Base-by-base conservation (phyloP, 2,888 invertebrate species). In the Tillus elongatus region DNA sequence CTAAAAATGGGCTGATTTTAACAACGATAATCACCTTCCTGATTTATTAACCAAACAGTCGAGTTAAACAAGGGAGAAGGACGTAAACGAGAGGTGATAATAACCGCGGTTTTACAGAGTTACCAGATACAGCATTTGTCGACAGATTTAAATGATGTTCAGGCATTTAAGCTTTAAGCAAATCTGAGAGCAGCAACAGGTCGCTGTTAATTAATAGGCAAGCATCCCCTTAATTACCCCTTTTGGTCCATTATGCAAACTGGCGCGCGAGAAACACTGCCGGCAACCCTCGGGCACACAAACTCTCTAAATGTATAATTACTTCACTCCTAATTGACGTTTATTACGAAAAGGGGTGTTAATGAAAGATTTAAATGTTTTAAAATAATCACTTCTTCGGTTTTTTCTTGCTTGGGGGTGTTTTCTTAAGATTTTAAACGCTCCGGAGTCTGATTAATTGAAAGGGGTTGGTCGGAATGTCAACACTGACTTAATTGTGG, bases 231-330 rank as follows among this genome's bases (percentile, higher is more conserved):
- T 64, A 63, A 64, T 63, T 64, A 63, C 61, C 64, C 63, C 63
- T 63, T 64, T 64, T 60, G 64, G 63, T 63, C 63, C 64, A 64
- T 64, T 64, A 64, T 64, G 64, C 62, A 64, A 63, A 64, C 56
- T 52, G 46, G 45, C 45, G 41, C 44, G 41, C 41, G 35, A 36
- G 40, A 39, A 35, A 38, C 42, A 44, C 47, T 49, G 45, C 35
- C 34, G 30, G 42, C 48, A 40, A 47, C 53, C 50, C 52, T 52
- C 52, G 43, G 45, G 44, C 37, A 30, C 27, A 37, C 35, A 30
- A 37, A 32, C 40, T 52, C 49, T 52, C 53, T 61, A 62, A 63
- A 61, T 62, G 60, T 60, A 61, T 63, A 63, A 63, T 63, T 63
- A 63, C 61, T 58, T 56, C 55, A 49, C 54, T 54, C 57, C 57